Evolutionary conservation across 2,888 invertebrate genomes (phyloP), one percentile per base, ranked within the genome.

Genomic region (Sycophila texana): DNA sequence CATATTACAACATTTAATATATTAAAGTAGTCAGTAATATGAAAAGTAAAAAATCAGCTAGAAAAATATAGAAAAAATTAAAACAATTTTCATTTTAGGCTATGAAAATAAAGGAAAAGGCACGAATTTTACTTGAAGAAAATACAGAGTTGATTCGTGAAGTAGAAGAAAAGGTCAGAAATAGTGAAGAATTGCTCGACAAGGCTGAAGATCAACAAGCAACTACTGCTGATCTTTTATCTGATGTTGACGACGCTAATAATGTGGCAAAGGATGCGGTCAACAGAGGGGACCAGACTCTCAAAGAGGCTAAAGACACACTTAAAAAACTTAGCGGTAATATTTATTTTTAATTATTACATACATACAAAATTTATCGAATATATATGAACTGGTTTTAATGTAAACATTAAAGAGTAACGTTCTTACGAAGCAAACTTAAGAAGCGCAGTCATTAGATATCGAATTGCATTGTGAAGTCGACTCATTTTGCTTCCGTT

Each of bases 181-280:
- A 94, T 60, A 95, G 96, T 0, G 93, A 94, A 22, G 92, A 94
- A 39, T 91, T 98, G 18, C 90, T 96, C n/a, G 92, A 93, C 3
- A 91, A 91, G 81, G 95, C 94, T 0, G 91, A 92, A 61, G 91
- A 92, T 68, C 95, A 96, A 84, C 97, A 98, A 88, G 94, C 95
- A 86, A 93, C 94, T 75, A 93, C 97, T 1, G 95, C 96, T 85
- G 95, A 95, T 82, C 92, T 98, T 13, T 89, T 98, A 76, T 94
- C 95, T 0, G 95, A 96, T 81, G 94, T 97, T 10, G 95, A 96
- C 86, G 93, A 93, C 26, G 94, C 95, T 0, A 93, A 94, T 73
- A 94, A 93, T 4, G 94, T 94, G 86, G 98, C 98, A 0, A 94
- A 94, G 77, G 94, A 95, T 72, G 98, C 98, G 2, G 96, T 98